Evolutionary conservation across 2,888 invertebrate genomes (phyloP).

Genomic region (Pedicia rivosa): DNA sequence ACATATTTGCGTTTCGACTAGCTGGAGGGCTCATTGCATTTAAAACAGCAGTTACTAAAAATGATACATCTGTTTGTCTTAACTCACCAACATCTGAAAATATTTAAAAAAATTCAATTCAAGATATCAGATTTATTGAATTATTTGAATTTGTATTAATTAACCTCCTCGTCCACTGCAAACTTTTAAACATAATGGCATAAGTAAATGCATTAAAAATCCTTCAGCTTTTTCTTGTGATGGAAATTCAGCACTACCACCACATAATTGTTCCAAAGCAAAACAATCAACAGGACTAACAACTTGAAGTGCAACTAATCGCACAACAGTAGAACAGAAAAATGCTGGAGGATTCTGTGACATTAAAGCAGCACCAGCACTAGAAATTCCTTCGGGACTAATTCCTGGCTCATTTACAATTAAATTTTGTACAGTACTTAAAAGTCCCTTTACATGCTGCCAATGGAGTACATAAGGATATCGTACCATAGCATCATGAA

Average conservation of each 20-base stretch:
- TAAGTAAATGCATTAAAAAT: slow-evolving; percentile 87
- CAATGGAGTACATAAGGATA: slow-evolving; percentile 94
- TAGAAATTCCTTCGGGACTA: slow-evolving; percentile 53
- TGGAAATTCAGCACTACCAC: slow-evolving; percentile 75
- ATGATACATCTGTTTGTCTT: slow-evolving; percentile 77
- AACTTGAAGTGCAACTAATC: slow-evolving; percentile 87
- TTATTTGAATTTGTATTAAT: slow-evolving; percentile 1
- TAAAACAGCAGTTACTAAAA: slow-evolving; percentile 75
- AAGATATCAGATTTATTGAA: background rate
- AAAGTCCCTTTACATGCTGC: slow-evolving; percentile 81
- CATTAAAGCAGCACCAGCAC: slow-evolving; percentile 74
- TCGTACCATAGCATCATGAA: slow-evolving; percentile 83
- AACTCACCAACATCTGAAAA: slow-evolving; percentile 73
- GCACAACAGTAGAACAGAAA: slow-evolving; percentile 92
- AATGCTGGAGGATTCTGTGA: slow-evolving; percentile 85
- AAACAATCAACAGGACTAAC: slow-evolving; percentile 85
- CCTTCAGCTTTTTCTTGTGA: slow-evolving; percentile 88
- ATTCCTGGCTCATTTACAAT: slow-evolving; percentile 30
- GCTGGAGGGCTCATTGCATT: slow-evolving; percentile 73
- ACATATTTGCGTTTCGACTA: slow-evolving; percentile 48
- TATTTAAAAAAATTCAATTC: background rate
- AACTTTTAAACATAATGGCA: slow-evolving; percentile 89
- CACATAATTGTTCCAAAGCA: slow-evolving; percentile 88
- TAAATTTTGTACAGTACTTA: slow-evolving; percentile 69
- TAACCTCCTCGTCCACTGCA: slow-evolving; percentile 88